phyloP scores from a whole-genome alignment of 2,797 vertebrate species.

The Taenioides sp. region DNA sequence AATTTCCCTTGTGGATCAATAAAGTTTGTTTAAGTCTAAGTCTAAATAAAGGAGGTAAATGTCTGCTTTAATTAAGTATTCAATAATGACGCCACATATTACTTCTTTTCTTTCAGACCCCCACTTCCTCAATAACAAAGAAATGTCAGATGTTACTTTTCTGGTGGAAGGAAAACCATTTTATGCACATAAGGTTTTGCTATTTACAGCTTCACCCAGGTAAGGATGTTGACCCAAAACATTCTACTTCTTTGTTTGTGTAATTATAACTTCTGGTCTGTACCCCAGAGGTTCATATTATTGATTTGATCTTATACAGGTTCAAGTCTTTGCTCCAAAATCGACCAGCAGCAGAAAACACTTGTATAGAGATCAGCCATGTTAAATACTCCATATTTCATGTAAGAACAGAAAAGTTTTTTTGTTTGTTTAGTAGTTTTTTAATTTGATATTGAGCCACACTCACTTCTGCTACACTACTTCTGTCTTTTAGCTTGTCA shows the following conservation, averaged over 20 bases:
- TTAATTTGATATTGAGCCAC: not conserved
- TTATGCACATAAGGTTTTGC: constrained; percentile 83
- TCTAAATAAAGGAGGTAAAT: not conserved
- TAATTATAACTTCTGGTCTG: not conserved
- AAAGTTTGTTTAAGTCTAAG: no score
- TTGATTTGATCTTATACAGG: constrained; percentile 65
- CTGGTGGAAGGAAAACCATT: constrained; percentile 84
- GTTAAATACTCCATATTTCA: constrained; percentile 89
- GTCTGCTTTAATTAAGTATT: not conserved
- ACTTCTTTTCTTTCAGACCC: constrained; percentile 66
- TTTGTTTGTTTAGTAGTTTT: not conserved
- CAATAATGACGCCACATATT: constrained; percentile 6
- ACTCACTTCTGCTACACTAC: not conserved
- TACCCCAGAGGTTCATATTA: not conserved
- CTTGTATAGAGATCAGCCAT: constrained; percentile 97
- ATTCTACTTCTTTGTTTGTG: not conserved
- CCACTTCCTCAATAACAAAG: constrained; percentile 83
- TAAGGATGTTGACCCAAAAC: constrained; percentile 28
- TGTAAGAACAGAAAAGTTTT: constrained; percentile 37
- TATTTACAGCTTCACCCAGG: constrained; percentile 81
- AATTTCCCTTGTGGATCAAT: no score
- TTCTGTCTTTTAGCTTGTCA: constrained; percentile 88
- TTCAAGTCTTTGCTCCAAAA: constrained; percentile 97
- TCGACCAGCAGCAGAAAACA: constrained; percentile 91
- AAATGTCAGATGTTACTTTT: constrained; percentile 84